phyloP scores from a whole-genome alignment of 2,797 vertebrate genomes.

The Manis crassicaudata region DNA sequence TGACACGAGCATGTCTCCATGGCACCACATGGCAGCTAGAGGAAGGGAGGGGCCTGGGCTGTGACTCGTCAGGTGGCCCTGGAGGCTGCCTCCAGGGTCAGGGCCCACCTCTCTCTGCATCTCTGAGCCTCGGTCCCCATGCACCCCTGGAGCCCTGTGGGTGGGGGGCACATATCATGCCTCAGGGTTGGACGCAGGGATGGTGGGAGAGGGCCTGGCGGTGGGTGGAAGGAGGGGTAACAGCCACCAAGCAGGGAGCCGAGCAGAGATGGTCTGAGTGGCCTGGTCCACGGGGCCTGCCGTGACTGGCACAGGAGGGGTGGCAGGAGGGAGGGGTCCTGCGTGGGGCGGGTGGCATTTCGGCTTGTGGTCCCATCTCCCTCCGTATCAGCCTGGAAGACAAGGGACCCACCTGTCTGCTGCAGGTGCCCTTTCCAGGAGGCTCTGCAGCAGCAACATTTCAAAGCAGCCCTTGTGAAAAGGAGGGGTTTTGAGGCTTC shows the following conservation, averaged over 20 bases:
- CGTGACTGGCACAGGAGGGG: fast-evolving
- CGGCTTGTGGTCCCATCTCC: fast-evolving
- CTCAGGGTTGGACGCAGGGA: no score
- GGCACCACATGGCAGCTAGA: no score
- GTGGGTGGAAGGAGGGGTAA: no score
- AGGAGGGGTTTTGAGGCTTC: not conserved
- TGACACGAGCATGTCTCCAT: fast-evolving
- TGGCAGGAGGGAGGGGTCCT: not conserved
- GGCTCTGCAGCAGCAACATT: fast-evolving
- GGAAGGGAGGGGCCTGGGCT: not conserved
- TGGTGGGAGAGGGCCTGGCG: no score
- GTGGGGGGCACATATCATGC: fast-evolving
- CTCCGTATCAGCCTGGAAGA: not conserved
- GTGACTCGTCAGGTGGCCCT: fast-evolving
- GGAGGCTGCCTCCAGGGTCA: not conserved
- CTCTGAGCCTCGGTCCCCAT: fast-evolving
- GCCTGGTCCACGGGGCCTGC: no score
- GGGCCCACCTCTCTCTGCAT: fast-evolving
- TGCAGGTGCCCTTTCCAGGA: not conserved
- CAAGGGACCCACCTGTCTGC: not conserved
- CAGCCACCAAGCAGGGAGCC: no score
- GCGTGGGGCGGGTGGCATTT: fast-evolving
- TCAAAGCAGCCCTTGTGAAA: not conserved
- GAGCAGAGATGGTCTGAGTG: no score
- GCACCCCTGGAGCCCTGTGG: fast-evolving